Evolutionary conservation across 2,888 invertebrate genomes (phyloP).

Genomic region (Aleiodes testaceus): DNA sequence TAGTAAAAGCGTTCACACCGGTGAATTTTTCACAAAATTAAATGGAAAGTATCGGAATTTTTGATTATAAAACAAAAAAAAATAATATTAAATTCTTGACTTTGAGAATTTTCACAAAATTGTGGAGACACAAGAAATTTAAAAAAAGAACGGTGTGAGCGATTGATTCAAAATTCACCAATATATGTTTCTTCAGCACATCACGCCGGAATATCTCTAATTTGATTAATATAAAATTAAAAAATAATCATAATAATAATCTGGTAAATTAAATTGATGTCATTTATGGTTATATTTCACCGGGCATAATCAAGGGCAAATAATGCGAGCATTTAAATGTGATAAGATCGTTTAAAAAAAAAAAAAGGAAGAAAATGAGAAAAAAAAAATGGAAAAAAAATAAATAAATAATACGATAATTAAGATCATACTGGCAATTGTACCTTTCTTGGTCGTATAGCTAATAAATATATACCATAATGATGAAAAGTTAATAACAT

Average conservation of each 20-base stretch:
- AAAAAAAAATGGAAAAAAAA: conserved; percentile 35
- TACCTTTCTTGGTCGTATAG: conserved; percentile 62
- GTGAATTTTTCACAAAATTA: conserved; percentile 37
- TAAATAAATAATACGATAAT: conserved; percentile 40
- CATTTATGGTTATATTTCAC: conserved; percentile 29
- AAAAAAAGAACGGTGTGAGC: conserved; percentile 9
- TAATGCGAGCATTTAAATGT: conserved; percentile 42
- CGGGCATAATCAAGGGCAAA: conserved; percentile 22
- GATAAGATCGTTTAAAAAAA: conserved; percentile 48
- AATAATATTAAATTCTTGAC: not conserved
- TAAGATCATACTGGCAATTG: conserved; percentile 55
- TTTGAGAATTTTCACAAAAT: not conserved
- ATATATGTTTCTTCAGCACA: conserved; percentile 20
- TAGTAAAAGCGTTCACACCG: conserved; percentile 56
- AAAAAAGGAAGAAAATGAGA: conserved; percentile 37
- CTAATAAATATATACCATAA: conserved; percentile 54
- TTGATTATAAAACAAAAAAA: not conserved
- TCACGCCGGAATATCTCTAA: conserved; percentile 19
- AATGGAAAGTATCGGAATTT: not conserved
- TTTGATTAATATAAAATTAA: conserved; percentile 32
- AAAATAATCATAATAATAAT: conserved; percentile 40
- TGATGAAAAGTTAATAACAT: conserved; percentile 46
- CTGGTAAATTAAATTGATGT: conserved; percentile 29
- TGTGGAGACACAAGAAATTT: not conserved
- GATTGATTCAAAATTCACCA: not conserved